Conservation (phyloP, 2,888 invertebrate species). For the Temnothorax unifasciatus region DNA sequence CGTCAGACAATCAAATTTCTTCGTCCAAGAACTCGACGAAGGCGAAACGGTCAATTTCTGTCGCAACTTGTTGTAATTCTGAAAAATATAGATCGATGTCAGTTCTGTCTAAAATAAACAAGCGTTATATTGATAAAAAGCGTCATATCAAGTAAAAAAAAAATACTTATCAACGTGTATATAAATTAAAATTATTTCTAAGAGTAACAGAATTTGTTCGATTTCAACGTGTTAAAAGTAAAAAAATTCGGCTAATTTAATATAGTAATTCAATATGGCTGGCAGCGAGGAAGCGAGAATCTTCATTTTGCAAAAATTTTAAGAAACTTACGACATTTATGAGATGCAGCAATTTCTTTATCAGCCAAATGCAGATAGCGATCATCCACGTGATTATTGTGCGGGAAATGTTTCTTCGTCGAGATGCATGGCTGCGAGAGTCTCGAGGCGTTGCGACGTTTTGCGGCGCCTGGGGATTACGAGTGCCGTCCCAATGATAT, state of each 20-base stretch:
- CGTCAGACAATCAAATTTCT: conserved; percentile 64
- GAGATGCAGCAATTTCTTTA: conserved; percentile 70
- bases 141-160: not conserved
- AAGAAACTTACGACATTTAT: conserved; percentile 70
- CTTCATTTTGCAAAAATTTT: not conserved
- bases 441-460: not conserved
- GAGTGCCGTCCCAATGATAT: conserved; percentile 1
- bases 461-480: not conserved
- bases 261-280: not conserved
- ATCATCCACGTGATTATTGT: conserved; percentile 15
- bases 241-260: not conserved
- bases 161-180: not conserved
- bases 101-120: conserved; percentile 3
- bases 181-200: conserved; percentile 6
- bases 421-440: not conserved
- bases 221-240: not conserved
- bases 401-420: not conserved
- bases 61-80: conserved; percentile 68
- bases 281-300: not conserved
- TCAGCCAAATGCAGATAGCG: conserved; percentile 74
- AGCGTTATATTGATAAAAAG: not conserved
- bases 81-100: conserved; percentile 56
- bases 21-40: conserved; percentile 20
- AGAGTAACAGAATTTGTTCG: not conserved
- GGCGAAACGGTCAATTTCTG: conserved; percentile 27